Base-by-base conservation (phyloP, 1,140 invertebrate genomes). In the Nephotettix cincticeps region DNA sequence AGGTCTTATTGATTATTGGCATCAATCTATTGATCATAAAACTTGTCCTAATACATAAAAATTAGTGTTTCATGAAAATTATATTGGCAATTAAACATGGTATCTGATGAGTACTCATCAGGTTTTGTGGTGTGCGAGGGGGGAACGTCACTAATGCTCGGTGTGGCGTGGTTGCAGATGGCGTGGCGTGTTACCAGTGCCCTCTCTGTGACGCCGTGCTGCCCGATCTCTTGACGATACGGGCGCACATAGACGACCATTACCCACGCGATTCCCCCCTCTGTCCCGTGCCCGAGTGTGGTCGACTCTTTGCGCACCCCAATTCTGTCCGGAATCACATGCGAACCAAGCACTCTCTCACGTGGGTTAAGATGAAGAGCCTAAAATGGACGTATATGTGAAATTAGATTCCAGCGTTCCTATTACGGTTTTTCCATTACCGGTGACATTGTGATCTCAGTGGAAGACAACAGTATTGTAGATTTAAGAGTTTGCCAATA, bases 261-360 rank as follows among this genome's bases (percentile, higher is more conserved):
- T 93, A 93, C 81, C 91, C 91, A 6, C 86, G 91, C 73, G 91
- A 93, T 80, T 92, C 90, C 79, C 89, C 90, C 40, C 85, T 88
- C 43, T 93, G 91, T 81, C 91, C 91, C 9, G 91, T 93, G 36
- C 81, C 85, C 25, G 83, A 86, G 61, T 93, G 91, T 79, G 86
- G 88, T 40, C 86, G 90, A 73, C 86, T 85, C 69, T 93, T 93
- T 80, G 86, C 89, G 43, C 91, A 93, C 81, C 91, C 91, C 4
- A 93, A 93, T 80, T 92, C 90, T 43, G 91, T 93, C 32, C 85
- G 91, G 72, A 93, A 93, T 80, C 91, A 93, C 80, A 93, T 93
- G 91, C 84, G 91, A 71, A 86, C 90, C 72, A 93, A 93, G 80
- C 92, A 93, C 80, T 85, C 89, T 0, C 80, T 86, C 71, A 88